Base-by-base conservation (phyloP, 2,113 vertebrate species). In the Sitta europaea region DNA sequence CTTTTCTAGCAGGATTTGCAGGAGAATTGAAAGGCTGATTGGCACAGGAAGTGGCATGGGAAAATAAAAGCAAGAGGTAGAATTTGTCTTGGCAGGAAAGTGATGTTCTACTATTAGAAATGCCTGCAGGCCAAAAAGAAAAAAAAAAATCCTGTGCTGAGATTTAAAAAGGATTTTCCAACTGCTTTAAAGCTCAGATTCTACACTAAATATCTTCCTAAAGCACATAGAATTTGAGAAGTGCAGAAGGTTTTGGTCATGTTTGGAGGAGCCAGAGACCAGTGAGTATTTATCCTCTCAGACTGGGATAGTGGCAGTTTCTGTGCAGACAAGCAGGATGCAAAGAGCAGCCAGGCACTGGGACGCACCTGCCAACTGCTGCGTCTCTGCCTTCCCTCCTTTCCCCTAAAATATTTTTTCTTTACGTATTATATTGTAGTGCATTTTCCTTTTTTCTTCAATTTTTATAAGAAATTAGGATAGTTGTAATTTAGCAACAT, bases 41-140 rank as follows among this genome's bases (percentile, higher is more conserved):
- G 93, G 88, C 67, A 62, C 63, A 90, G 90, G 75, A 97, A 91
- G 74, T 71, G 31, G 91, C 95, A 90, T 80, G 92, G 85, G 85
- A 94, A 97, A 96, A 97, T 95, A 95, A 96, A 96, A 96, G 87
- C 91, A 91, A 96, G 93, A 91, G 88, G 87, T 96, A 91, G 90
- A 94, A 94, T 95, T 96, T 95, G 81, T 95, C 90, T 96, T 97
- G 93, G 95, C 94, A 96, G 87, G 74, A 92, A 90, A 95, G 85
- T 63, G 92, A 47, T 96, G 90, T 95, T 96, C 92, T 71, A 90
- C 82, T 96, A 95, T 95, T 96, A 96, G 96, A 92, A 94, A 94
- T 82, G 83, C 76, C 80, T 81, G 77, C 83, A 81, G 93, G 92
- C 92, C 93, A 94, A 86, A 76, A 81, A 65, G 59, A 51, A 92